Base-by-base conservation (phyloP, 2,888 invertebrate species). In the Tachina fera region DNA sequence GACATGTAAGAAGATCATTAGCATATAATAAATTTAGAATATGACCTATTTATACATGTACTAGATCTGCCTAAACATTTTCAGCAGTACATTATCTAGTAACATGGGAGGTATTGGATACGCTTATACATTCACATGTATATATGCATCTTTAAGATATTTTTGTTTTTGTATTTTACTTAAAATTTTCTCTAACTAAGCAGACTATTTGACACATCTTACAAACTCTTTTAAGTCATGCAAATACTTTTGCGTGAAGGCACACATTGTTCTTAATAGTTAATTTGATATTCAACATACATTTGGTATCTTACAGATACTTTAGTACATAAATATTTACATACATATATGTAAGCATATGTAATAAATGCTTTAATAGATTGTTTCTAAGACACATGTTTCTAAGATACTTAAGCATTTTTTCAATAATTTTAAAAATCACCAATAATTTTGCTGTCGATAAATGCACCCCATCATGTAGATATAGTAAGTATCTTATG, bases 1-100 rank as follows among this genome's bases (percentile, higher is more conserved):
- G 49, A 22, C 3, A 41, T 60, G 39, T 31, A 61, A n/a, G 31
- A 19, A 70, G 14, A 70, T 61, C 60, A 70, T 78, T 75, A 53
- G 49, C 43, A 9, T 22, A 58, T 53, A 31, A 41, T 61, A 61
- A 78, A 43, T 78, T 43, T 41, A 58, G 11, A 31, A 58, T 43
- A 45, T 47, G 79, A 41, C 61, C 71, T 31, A 22, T 9, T 70
- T 61, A n/a, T 2, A 13, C 22, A 58, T 31, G 31, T 31, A 31
- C 31, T 31, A 31, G 5, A 31, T 31, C 31, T 31, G 31, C 31
- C 6, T 56, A 22, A 39, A 60, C 13, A 60, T 60, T 1, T 53
- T 45, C 8, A 19, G 6, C n/a, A 10, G 45, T 45, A 41, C 39
- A 41, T 5, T 61, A 61, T 8, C 19, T 45, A 8, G 43, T 14